phyloP scores from a whole-genome alignment of 2,113 vertebrate species.

The Tragelaphus buxtoni region DNA sequence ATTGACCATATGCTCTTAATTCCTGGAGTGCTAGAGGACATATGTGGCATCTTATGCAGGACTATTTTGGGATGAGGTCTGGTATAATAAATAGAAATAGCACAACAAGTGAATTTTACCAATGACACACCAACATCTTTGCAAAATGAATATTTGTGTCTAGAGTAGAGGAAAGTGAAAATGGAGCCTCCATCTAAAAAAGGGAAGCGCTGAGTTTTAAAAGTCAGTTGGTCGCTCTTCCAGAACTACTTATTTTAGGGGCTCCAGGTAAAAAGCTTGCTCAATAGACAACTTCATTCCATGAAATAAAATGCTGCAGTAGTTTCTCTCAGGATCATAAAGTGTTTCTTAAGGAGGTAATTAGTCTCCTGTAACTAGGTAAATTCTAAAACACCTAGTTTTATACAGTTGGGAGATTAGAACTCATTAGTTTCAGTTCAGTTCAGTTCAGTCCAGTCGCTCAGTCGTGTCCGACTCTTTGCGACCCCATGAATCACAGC shows the following conservation, averaged over 20 bases:
- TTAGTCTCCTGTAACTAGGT: neutral
- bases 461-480: no score
- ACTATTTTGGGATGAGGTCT: constrained; percentile 68
- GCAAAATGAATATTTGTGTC: constrained; percentile 30
- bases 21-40: constrained; percentile 61
- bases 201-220: constrained; percentile 19
- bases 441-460: no score
- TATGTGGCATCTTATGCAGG: constrained; percentile 46
- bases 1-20: constrained; percentile 63
- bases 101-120: constrained; percentile 61
- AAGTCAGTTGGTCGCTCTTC: neutral
- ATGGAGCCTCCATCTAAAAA: constrained; percentile 22
- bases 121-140: constrained; percentile 52
- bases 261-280: neutral
- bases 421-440: neutral
- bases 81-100: constrained; percentile 64
- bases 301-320: neutral
- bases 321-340: neutral
- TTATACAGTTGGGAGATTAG: neutral
- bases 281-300: neutral
- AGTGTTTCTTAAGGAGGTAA: neutral
- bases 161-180: constrained; percentile 35
- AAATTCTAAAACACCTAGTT: neutral
- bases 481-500: no score
- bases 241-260: neutral